Percentiles rank a stretch among this genome's conserved stretches.
Evolutionary conservation across 2,797 vertebrate species (phyloP).

Genomic region (Coregonus ussuriensis): DNA sequence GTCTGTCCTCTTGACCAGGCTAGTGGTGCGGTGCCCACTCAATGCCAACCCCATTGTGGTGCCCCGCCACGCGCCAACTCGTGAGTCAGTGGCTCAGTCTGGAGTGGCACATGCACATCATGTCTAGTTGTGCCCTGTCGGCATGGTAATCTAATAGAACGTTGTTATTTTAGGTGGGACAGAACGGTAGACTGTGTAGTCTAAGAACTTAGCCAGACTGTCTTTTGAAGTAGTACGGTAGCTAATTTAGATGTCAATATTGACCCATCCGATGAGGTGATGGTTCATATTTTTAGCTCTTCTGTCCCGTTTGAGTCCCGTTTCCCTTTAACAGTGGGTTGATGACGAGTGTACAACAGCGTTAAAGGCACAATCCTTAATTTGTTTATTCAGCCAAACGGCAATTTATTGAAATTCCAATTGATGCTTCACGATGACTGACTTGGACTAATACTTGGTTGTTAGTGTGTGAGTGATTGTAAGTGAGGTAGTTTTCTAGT

Average conservation of each 20-base stretch:
- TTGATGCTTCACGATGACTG: slow-evolving; percentile 6
- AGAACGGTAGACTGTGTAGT: slow-evolving; percentile 55
- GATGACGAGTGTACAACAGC: slow-evolving; percentile 26
- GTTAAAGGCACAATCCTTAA: slow-evolving; percentile 8
- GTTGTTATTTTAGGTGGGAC: slow-evolving; percentile 51
- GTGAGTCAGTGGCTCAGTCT: not conserved
- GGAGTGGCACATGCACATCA: slow-evolving; percentile 27
- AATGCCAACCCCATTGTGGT: slow-evolving; percentile 37
- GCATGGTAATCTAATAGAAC: slow-evolving; percentile 53
- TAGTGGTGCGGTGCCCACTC: not conserved
- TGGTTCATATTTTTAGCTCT: slow-evolving; percentile 22
- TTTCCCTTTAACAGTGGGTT: slow-evolving; percentile 20
- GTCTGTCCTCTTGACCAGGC: not conserved
- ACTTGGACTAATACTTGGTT: not conserved
- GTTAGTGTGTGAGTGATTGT: not conserved
- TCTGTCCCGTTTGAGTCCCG: slow-evolving; percentile 22
- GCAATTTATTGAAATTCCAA: no score
- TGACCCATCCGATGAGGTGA: slow-evolving; percentile 28
- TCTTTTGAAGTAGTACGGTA: slow-evolving; percentile 16
- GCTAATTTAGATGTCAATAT: slow-evolving; percentile 44
- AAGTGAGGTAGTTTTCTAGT: not conserved
- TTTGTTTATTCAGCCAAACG: not conserved
- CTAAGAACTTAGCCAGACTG: slow-evolving; percentile 49
- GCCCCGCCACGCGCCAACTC: not conserved
- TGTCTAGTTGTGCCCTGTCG: slow-evolving; percentile 50